Conservation (phyloP, 2,797 vertebrate species). For the Anguilla megastoma region DNA sequence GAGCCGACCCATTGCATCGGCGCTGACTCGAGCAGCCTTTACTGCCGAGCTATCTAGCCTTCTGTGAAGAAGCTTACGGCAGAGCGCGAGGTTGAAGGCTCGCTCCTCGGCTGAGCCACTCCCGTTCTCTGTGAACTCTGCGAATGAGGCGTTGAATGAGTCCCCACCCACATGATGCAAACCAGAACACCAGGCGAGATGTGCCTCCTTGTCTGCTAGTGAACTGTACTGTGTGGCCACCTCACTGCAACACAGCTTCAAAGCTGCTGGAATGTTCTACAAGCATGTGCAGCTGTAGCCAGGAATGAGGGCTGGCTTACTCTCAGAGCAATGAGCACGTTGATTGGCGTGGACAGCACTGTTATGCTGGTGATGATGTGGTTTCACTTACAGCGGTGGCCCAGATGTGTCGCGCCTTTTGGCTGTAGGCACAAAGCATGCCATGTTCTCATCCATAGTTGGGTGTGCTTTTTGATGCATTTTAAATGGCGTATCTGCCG, state of each 20-base stretch:
- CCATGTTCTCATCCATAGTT: background rate
- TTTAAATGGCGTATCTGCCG: background rate
- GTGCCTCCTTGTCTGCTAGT: conserved; percentile 5
- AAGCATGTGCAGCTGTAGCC: background rate
- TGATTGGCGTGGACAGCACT: background rate
- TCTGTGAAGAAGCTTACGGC: conserved; percentile 21
- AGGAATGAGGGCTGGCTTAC: background rate
- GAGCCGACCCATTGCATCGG: background rate
- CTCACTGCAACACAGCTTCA: background rate
- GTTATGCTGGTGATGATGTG: background rate
- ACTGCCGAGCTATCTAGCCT: background rate
- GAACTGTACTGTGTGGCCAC: conserved; percentile 4
- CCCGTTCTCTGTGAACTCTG: conserved; percentile 20
- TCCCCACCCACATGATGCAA: conserved; percentile 19
- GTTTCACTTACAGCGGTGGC: background rate
- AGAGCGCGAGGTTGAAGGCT: conserved; percentile 19
- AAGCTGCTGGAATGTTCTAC: conserved; percentile 9
- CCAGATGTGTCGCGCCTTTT: background rate
- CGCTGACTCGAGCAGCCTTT: background rate
- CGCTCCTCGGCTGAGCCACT: conserved; percentile 20
- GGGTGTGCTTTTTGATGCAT: background rate
- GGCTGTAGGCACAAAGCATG: background rate
- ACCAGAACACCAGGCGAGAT: background rate
- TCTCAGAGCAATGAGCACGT: background rate
- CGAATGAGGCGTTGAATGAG: conserved; percentile 22